Base-by-base conservation (phyloP, 2,888 invertebrate species). In the Drosophila nr. medialis region DNA sequence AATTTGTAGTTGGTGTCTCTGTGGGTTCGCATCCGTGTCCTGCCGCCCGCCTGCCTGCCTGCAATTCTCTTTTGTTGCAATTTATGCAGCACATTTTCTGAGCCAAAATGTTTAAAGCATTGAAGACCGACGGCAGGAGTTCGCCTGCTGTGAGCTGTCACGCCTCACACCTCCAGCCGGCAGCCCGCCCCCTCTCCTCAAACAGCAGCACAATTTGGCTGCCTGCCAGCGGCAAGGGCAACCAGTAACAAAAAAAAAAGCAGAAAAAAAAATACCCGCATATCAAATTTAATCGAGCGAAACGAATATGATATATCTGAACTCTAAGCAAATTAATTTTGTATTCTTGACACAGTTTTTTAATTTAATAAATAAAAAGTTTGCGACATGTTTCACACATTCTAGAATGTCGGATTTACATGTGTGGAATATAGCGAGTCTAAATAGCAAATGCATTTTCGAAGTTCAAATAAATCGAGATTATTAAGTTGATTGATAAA, bases 171-270 rank as follows among this genome's bases (percentile, higher is more conserved):
- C 56, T 58, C 54, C 38, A 62, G 56, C 66, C 59, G 62, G 58
- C 64, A 50, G 29, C 38, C 67, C 73, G 61, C 73, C 77, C 66
- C 67, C 83, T 62, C 64, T 72, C 62, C 24, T 64, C 70, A 65
- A 75, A 77, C 72, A 82, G 69, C 84, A 73, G 71, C 84, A 73
- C 79, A 80, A 80, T 86, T 90, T 89, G 86, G 86, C 90, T 76
- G 72, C 42, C 64, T 70, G 89, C 86, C 87, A 89, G 48, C 29
- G 53, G 74, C 70, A 65, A 67, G 49, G 62, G 49, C 62, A 56
- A 53, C 40, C 24, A 32, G 30, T 50, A 64, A 40, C 4, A 45
- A 45, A 45, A 38, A 21, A 21, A 7, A 34, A 24, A 15, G 6
- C 2, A 24, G n/a, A 50, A 66, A 59, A 54, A 60, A 11, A 30